A percentile compares a stretch with the other conserved stretches of the same genome.
phyloP scores from a whole-genome alignment of 2,888 invertebrate genomes.

The Diaphora mendica region DNA sequence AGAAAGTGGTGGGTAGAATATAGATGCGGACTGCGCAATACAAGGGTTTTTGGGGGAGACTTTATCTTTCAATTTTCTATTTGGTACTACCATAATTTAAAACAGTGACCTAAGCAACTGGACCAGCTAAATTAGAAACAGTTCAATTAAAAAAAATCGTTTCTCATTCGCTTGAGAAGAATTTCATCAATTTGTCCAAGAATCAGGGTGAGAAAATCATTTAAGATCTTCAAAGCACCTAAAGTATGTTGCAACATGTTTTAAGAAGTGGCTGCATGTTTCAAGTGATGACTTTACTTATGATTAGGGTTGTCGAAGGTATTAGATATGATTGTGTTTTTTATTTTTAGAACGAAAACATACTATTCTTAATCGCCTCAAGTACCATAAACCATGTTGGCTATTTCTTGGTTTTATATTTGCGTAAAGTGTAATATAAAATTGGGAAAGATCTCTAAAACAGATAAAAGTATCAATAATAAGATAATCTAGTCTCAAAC shows the following conservation, averaged over 20 bases:
- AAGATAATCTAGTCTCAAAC: not conserved
- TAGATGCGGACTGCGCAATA: no score
- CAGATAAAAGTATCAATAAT: not conserved
- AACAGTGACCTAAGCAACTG: no score
- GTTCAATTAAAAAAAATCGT: no score
- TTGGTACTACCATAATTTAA: no score
- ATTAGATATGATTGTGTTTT: not conserved
- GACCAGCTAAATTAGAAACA: not conserved
- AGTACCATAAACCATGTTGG: not conserved
- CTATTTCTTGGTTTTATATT: not conserved
- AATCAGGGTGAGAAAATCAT: slow-evolving; percentile 44
- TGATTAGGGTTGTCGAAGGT: slow-evolving; percentile 22
- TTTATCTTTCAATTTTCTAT: no score
- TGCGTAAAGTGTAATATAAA: not conserved
- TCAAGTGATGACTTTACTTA: slow-evolving; percentile 25
- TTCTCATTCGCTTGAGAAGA: slow-evolving; percentile 12
- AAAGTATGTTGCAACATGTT: slow-evolving; percentile 32
- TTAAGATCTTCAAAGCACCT: slow-evolving; percentile 26
- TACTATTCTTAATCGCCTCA: not conserved
- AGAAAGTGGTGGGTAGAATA: no score
- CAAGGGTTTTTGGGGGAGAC: no score
- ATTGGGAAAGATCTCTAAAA: not conserved
- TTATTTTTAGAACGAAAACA: not conserved
- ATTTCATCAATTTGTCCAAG: not conserved
- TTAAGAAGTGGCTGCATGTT: slow-evolving; percentile 34